phyloP scores from a whole-genome alignment of 2,797 vertebrate species.

The Pangasius mekongensis region DNA sequence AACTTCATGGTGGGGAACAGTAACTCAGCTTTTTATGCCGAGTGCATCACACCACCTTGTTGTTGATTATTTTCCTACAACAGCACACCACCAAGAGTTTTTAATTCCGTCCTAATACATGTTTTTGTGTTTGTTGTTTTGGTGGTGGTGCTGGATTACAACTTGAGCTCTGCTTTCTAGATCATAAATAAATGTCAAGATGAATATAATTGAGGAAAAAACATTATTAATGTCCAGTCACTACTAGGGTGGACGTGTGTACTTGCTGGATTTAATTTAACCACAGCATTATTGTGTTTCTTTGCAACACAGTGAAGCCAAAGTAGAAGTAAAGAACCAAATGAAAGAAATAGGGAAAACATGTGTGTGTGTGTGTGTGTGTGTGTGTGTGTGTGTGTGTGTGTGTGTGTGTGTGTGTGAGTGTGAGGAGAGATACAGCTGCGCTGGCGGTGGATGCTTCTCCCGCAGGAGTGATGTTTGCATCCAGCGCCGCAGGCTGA shows the following conservation, averaged over 20 bases:
- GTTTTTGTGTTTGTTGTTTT: neutral
- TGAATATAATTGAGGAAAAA: neutral
- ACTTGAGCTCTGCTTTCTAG: neutral
- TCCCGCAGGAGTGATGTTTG: constrained; percentile 30
- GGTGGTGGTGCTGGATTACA: neutral
- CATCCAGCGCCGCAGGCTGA: constrained; percentile 23
- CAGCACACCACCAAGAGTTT: neutral
- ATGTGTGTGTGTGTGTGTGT: constrained; percentile 23
- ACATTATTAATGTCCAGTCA: neutral
- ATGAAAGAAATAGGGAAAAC: neutral
- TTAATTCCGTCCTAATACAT: neutral
- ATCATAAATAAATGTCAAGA: neutral
- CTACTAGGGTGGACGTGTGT: neutral
- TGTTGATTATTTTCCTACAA: neutral
- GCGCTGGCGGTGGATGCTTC: neutral
- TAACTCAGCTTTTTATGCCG: neutral
- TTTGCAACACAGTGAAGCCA: neutral
- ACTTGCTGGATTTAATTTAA: neutral
- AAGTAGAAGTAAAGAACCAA: neutral
- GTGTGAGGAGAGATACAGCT: constrained; percentile 20
- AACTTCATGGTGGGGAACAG: neutral
- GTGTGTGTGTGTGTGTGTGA: constrained; percentile 16
- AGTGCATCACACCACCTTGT: too few species aligned
- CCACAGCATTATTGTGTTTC: neutral
- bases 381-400: constrained; percentile 19